Percentiles rank a stretch among this genome's conserved stretches.
Evolutionary conservation across 2,888 invertebrate genomes (phyloP).

Genomic region (Pilophorus perplexus): DNA sequence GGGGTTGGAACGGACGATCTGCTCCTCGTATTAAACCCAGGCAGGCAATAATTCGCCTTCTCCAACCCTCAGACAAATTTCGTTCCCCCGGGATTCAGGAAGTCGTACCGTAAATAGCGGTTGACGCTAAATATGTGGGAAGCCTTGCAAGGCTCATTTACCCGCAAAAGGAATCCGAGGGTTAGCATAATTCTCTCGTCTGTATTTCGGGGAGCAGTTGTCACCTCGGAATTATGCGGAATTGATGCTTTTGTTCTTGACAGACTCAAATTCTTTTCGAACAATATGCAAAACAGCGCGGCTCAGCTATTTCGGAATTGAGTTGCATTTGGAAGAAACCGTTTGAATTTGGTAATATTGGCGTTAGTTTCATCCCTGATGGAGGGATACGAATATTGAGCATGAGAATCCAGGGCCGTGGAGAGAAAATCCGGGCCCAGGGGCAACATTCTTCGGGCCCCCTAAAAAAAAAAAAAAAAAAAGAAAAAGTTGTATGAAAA

Average conservation of each 20-base stretch:
- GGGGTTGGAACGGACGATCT: neutral
- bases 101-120: constrained; percentile 43
- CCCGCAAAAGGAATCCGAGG: constrained; percentile 16
- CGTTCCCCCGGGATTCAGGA: constrained; percentile 33
- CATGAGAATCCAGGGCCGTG: no score
- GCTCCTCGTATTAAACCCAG: constrained; percentile 39
- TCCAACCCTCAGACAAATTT: constrained; percentile 34
- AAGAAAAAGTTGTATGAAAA: no score
- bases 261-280: neutral
- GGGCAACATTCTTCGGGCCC: no score
- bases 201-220: constrained; percentile 39
- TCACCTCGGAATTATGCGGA: constrained; percentile 34
- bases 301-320: no score
- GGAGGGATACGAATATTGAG: no score
- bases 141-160: constrained; percentile 36
- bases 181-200: constrained; percentile 41
- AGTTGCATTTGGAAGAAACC: no score
- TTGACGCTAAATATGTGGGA: constrained; percentile 42
- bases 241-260: neutral
- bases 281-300: no score
- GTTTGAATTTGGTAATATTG: no score
- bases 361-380: no score
- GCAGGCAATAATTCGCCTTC: constrained; percentile 37
- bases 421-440: no score
- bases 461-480: no score